Conservation (phyloP, 2,797 vertebrate genomes). For the Eulemur coronatus region DNA sequence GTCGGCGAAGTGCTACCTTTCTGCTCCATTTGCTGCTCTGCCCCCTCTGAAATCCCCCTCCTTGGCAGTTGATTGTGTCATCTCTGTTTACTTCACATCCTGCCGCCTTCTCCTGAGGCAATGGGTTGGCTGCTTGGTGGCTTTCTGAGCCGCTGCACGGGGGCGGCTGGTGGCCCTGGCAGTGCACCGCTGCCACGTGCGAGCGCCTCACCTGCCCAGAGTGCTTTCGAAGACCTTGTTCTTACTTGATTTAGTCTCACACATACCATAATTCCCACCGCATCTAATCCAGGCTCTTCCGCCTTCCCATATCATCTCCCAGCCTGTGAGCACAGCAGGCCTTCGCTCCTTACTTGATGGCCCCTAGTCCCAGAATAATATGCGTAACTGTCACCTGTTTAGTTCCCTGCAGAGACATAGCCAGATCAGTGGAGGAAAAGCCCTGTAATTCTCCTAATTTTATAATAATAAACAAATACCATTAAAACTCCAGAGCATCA, state of each 20-base stretch:
- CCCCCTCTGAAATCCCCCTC: conserved; percentile 21
- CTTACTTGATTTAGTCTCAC: not conserved
- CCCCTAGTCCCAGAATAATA: not conserved
- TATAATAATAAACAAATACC: not conserved
- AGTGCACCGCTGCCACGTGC: not conserved
- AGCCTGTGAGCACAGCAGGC: accelerated
- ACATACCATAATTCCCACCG: not conserved
- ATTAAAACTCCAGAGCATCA: not conserved
- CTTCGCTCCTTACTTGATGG: not conserved
- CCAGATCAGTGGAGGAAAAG: not conserved
- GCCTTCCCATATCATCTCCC: not conserved
- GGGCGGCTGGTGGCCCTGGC: not conserved
- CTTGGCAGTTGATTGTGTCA: not conserved
- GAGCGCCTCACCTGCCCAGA: not conserved
- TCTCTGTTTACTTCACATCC: not conserved
- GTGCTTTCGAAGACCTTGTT: not conserved
- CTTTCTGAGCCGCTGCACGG: not conserved
- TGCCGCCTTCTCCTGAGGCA: not conserved
- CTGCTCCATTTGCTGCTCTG: not conserved
- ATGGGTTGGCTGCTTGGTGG: not conserved
- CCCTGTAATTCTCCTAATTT: not conserved
- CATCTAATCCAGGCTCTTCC: not conserved
- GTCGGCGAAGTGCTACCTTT: not conserved
- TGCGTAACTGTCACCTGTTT: not conserved
- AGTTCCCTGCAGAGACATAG: not conserved